These are phyloP conservation scores for Amblyopsis hoosieri DNA, from an alignment of 2,797 vertebrate genomes.

Conservation along the genomic window DNA sequence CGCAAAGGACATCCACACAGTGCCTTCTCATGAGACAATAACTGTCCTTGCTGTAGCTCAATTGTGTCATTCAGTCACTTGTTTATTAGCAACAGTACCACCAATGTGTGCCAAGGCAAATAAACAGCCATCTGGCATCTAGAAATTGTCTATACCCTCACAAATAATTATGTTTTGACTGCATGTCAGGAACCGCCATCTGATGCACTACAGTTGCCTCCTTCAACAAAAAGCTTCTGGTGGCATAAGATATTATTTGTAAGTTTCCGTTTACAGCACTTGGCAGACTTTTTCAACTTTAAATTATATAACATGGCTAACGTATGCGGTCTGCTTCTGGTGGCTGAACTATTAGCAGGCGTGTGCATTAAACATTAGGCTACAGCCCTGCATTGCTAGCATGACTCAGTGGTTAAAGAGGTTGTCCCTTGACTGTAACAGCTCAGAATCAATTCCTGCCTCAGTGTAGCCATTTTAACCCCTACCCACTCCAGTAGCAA, in stretches of 20 bases:
- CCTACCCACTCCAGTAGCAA: too few relatives aligned
- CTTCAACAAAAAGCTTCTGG: conserved; percentile 22
- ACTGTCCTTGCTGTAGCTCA: conserved; percentile 40
- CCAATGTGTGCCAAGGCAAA: conserved; percentile 28
- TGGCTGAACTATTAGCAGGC: conserved; percentile 17
- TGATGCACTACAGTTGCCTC: conserved; percentile 30
- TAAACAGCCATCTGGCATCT: conserved; percentile 8
- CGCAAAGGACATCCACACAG: conserved; percentile 34
- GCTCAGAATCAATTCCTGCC: not conserved
- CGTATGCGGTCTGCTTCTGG: conserved; percentile 4
- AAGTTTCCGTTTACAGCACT: conserved; percentile 1
- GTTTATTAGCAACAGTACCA: conserved; percentile 38
- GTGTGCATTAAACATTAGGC: conserved; percentile 1
- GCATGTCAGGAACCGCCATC: conserved; percentile 29
- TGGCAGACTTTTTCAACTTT: not conserved
- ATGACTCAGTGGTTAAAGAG: not conserved
- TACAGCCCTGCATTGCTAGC: not conserved
- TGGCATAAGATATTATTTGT: conserved; percentile 20
- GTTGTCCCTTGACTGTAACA: not conserved
- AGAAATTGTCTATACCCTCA: conserved; percentile 19
- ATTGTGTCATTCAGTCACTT: conserved; percentile 49
- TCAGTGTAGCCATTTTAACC: too few relatives aligned
- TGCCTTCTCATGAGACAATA: conserved; percentile 36
- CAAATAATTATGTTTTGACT: conserved; percentile 39
- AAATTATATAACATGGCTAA: not conserved